Evolutionary conservation across 37 sponge, comb jelly and placozoan species (phyloP).

Genomic region (Corticium candelabrum): DNA sequence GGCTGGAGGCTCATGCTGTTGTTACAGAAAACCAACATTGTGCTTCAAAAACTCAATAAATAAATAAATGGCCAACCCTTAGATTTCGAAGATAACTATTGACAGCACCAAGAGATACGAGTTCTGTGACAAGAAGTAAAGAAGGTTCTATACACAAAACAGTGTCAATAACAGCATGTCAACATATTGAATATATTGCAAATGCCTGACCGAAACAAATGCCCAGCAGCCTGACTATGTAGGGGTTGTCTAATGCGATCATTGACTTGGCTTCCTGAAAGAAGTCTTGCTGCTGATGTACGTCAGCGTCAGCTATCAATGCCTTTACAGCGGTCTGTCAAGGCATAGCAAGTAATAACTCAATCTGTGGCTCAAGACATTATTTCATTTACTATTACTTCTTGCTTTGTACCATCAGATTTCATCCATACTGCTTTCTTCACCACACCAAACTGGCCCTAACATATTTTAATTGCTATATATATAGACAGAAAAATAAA

Average conservation of each 20-base stretch:
- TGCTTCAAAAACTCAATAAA: no score
- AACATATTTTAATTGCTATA: no score
- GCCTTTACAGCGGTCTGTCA: background rate
- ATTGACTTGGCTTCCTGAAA: constrained; percentile 6
- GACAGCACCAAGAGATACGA: constrained; percentile 2
- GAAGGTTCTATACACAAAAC: background rate
- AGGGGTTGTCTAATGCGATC: constrained; percentile 3
- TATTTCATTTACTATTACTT: background rate
- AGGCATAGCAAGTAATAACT: background rate
- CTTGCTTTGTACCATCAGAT: background rate
- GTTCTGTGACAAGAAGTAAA: background rate
- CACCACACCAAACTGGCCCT: constrained; percentile 7
- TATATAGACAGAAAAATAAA: no score
- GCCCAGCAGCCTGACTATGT: constrained; percentile 6
- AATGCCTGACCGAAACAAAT: constrained; percentile 2
- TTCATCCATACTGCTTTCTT: background rate
- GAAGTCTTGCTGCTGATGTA: constrained; percentile 1
- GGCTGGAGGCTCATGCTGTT: no score
- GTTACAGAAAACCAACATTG: no score
- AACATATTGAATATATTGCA: background rate
- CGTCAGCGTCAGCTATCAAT: background rate
- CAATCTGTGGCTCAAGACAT: background rate
- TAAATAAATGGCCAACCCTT: background rate
- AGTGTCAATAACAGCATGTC: background rate
- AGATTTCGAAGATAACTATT: background rate